Percentiles rank a stretch among this genome's conserved stretches.
These are phyloP conservation scores for Cercopithecus mona DNA, from an alignment of 2,113 vertebrate genomes.

Conservation along the genomic window DNA sequence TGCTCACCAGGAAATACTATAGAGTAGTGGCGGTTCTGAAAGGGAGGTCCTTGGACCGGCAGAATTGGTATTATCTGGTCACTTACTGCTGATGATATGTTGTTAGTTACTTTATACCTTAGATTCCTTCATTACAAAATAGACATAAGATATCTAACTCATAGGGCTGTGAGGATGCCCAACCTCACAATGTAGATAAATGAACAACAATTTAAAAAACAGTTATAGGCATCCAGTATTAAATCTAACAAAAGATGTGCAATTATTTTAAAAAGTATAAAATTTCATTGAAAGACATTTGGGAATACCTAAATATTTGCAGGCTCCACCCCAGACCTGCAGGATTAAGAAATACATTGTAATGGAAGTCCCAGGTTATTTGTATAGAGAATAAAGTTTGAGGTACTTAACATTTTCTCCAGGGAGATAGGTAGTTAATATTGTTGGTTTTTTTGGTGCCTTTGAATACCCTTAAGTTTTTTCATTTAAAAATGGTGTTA, in stretches of 20 bases:
- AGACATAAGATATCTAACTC: not conserved
- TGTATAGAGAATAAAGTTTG: not conserved
- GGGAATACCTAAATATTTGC: not conserved
- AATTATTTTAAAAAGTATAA: not conserved
- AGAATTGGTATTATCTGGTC: not conserved
- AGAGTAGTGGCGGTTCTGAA: not conserved
- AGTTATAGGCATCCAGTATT: not conserved
- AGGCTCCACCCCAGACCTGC: not conserved
- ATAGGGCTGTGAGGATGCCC: not conserved
- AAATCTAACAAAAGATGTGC: not conserved
- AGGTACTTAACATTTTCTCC: not conserved
- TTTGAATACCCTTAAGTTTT: not conserved
- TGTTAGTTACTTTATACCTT: not conserved
- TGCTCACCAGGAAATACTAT: not conserved
- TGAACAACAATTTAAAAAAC: not conserved
- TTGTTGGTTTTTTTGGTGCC: not conserved
- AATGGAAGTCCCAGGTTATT: not conserved
- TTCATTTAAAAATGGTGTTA: not conserved
- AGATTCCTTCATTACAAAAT: not conserved
- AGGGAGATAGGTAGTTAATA: not conserved
- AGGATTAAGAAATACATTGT: not conserved
- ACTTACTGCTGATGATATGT: not conserved
- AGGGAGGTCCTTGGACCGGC: not conserved
- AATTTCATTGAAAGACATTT: not conserved
- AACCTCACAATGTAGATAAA: not conserved